Evolutionary conservation across 2,113 vertebrate genomes (phyloP), one percentile per base, ranked within the genome.

Genomic region (Sterrhoptilus dennistouni): DNA sequence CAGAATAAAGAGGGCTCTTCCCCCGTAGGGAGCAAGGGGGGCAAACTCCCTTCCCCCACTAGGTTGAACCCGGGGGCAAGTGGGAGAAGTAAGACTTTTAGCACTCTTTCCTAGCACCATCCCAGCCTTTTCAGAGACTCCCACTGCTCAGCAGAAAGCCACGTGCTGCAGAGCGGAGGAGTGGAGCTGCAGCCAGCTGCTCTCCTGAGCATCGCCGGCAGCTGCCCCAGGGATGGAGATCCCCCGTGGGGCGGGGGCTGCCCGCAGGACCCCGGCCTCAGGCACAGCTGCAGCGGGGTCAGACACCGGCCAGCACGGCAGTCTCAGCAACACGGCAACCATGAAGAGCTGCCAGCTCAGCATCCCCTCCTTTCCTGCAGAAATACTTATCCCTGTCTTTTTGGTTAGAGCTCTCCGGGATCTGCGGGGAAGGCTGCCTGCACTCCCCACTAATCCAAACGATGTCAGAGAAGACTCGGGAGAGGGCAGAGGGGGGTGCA

Each of bases 11-110:
- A 9, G 16, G 24, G 23, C 2, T 3, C 45, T 14, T 54, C 15
- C 53, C 33, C 20, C 2, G 5, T 1, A 49, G 28, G 17, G 9
- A 68, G 14, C 0, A 6, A 93, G n/a, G 0, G 2, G 25, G 50
- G 12, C 2, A 9, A 76, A 14, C 4, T 68, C 45, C 59, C 71
- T 60, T 49, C n/a, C 25, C 29, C 28, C 42, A 22, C 4, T 24
- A 33, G 20, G 52, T 6, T 16, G 59, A 38, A 74, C 20, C 1
- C 1, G 27, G 27, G 40, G 24, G 23, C 16, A 76, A 90, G 52
- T 2, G 3, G 71, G 81, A 91, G 50, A 85, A 87, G 38, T 7
- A 18, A 69, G 42, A 44, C 36, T 52, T 72, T 18, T 1, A 38
- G 66, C 83, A 61, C 80, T 52, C 50, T n/a, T 82, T 42, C 24